phyloP scores from a whole-genome alignment of 1,140 invertebrate species.

The Rhagoletis zephyria region DNA sequence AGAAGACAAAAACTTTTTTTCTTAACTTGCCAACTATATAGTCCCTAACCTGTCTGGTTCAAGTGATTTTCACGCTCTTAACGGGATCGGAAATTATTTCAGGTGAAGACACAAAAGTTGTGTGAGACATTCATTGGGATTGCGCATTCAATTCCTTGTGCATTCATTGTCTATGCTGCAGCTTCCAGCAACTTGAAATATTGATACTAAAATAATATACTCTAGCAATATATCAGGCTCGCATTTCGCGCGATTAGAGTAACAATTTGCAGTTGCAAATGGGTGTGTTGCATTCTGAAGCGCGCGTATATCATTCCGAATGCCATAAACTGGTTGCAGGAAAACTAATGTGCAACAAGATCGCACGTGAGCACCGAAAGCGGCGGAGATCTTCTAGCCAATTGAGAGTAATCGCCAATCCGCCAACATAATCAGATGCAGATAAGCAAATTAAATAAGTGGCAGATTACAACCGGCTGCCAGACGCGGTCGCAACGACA shows the following conservation, averaged over 20 bases:
- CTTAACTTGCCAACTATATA: no score
- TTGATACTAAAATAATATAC: background rate
- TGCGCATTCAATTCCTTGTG: no score
- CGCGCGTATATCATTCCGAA: background rate
- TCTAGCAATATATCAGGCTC: constrained; percentile 10
- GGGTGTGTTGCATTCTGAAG: background rate
- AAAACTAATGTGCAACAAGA: constrained; percentile 15
- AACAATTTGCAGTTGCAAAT: constrained; percentile 19
- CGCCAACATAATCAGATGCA: constrained; percentile 30
- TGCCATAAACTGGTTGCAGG: background rate
- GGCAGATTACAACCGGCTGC: constrained; percentile 31
- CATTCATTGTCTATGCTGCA: no score
- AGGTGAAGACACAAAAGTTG: no score
- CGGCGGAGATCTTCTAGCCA: background rate
- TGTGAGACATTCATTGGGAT: no score
- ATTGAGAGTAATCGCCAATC: background rate
- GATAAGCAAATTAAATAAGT: constrained; percentile 49
- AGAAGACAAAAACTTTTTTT: no score
- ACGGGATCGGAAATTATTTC: no score
- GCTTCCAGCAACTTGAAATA: no score
- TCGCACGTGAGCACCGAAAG: background rate
- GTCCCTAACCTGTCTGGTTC: no score
- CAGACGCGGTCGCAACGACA: background rate
- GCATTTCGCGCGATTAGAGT: constrained; percentile 3
- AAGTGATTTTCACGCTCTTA: no score